Percentiles rank a stretch among this genome's conserved stretches.
These are phyloP conservation scores for Sarcoramphus papa DNA, from an alignment of 2,797 vertebrate species.

Conservation along the genomic window DNA sequence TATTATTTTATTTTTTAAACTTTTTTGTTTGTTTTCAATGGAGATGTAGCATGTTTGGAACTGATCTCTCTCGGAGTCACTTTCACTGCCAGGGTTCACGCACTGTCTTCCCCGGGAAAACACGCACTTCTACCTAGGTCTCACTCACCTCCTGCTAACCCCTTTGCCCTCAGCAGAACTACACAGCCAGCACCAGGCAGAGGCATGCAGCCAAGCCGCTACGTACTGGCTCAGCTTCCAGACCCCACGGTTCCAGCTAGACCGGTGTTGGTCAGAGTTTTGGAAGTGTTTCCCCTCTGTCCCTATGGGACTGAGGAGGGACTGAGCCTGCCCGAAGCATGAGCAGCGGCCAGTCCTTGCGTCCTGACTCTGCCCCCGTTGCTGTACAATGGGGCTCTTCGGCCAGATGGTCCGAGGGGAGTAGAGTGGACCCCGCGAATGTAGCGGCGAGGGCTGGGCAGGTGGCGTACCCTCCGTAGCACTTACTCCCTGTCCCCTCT, in stretches of 20 bases:
- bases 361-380: neutral
- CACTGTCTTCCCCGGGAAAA: constrained; percentile 73
- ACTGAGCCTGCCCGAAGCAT: neutral
- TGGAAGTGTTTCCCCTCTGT: neutral
- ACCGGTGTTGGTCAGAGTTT: neutral
- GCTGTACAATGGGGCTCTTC: neutral
- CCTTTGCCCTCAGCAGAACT: neutral
- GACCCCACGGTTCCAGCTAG: neutral
- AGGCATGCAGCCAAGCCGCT: neutral
- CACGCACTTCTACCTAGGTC: constrained; percentile 61
- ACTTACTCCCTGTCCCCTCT: neutral
- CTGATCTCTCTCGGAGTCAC: constrained; percentile 62
- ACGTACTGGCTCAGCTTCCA: neutral
- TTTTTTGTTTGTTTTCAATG: constrained; percentile 71
- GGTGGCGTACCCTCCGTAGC: neutral
- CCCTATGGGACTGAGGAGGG: neutral
- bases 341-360: neutral
- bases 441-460: neutral
- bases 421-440: neutral
- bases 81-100: constrained; percentile 71
- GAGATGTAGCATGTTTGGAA: constrained; percentile 79
- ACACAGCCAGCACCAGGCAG: neutral
- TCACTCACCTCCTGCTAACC: neutral
- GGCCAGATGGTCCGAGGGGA: neutral
- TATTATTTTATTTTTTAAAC: constrained; percentile 79